phyloP scores from a whole-genome alignment of 2,888 invertebrate genomes.

The Halictus ligatus region DNA sequence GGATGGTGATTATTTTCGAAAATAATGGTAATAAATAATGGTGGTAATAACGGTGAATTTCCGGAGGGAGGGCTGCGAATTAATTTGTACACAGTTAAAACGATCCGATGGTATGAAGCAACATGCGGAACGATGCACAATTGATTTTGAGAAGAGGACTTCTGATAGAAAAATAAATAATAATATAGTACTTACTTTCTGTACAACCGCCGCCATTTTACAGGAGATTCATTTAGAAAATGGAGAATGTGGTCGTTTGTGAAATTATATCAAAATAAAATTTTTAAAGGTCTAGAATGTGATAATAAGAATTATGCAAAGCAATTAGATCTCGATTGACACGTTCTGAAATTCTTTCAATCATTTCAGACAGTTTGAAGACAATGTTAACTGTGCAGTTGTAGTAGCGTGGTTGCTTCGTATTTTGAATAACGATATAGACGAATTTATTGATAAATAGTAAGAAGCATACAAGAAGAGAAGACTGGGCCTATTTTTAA shows the following conservation, averaged over 20 bases:
- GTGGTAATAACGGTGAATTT: too few relatives aligned
- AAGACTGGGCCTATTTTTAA: neutral
- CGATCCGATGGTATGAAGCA: neutral
- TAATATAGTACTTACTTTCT: neutral
- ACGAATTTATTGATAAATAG: neutral
- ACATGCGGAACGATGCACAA: neutral
- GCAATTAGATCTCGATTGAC: too few relatives aligned
- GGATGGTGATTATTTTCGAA: neutral
- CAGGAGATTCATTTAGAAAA: too few relatives aligned
- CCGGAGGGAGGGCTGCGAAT: too few relatives aligned
- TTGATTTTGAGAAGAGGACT: neutral
- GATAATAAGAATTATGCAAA: too few relatives aligned
- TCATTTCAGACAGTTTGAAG: too few relatives aligned
- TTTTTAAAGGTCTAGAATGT: too few relatives aligned
- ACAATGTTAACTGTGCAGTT: neutral
- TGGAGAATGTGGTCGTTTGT: too few relatives aligned
- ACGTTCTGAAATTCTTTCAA: neutral
- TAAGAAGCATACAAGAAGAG: neutral
- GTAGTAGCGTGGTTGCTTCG: neutral
- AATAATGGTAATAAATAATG: too few relatives aligned
- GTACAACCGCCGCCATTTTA: too few relatives aligned
- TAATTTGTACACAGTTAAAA: neutral
- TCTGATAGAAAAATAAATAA: neutral
- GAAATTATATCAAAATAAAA: too few relatives aligned
- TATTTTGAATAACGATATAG: neutral